Evolutionary conservation across 2,113 vertebrate genomes (phyloP).

Genomic region (Eonycteris spelaea): DNA sequence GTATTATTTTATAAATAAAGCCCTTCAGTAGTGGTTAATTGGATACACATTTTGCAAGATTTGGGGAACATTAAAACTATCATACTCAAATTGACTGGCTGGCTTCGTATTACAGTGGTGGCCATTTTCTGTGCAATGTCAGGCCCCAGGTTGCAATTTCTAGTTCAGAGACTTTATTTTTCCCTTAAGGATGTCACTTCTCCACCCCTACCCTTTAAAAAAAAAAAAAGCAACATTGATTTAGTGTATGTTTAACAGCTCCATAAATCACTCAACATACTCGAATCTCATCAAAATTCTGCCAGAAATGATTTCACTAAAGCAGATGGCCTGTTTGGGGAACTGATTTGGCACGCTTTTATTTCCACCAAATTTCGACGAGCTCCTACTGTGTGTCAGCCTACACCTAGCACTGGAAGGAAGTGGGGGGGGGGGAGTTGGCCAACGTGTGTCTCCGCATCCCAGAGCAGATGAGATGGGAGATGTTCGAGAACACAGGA

Average conservation of each 20-base stretch:
- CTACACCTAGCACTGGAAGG: background rate
- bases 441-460: accelerated
- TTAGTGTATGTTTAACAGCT: conserved; percentile 80
- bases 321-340: conserved; percentile 71
- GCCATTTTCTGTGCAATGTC: conserved; percentile 69
- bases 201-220: background rate
- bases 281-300: conserved; percentile 72
- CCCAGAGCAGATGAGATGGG: background rate
- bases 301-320: conserved; percentile 62
- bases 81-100: conserved; percentile 69
- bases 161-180: conserved; percentile 63
- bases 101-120: conserved; percentile 74
- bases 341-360: conserved; percentile 23
- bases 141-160: conserved; percentile 72
- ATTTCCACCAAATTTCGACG: background rate
- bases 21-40: conserved; percentile 83
- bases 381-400: background rate
- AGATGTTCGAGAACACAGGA: background rate
- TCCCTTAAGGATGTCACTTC: conserved; percentile 49
- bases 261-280: conserved; percentile 80
- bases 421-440: background rate
- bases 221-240: conserved; percentile 68
- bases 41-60: conserved; percentile 83
- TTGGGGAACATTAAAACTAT: conserved; percentile 78
- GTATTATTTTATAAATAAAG: conserved; percentile 84